Conservation (phyloP, 1,140 invertebrate species). For the Homalodisca vitripennis region DNA sequence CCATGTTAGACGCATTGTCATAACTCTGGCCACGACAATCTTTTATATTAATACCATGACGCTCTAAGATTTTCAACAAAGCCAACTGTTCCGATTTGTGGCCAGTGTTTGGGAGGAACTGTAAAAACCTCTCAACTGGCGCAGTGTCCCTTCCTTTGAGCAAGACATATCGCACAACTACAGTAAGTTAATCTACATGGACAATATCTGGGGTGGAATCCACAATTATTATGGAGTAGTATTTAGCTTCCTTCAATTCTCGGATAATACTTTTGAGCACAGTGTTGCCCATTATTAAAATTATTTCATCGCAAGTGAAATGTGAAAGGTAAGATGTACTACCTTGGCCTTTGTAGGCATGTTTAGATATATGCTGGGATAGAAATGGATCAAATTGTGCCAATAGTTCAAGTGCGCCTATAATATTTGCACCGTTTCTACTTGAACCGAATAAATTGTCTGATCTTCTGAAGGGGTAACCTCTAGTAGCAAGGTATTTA, state of each 20-base stretch:
- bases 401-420: constrained; percentile 12
- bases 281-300: constrained; percentile 9
- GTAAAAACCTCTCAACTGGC: neutral
- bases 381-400: constrained; percentile 39
- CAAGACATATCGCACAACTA: neutral
- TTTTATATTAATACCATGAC: constrained; percentile 15
- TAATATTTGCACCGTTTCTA: constrained; percentile 20
- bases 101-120: neutral
- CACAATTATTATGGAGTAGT: neutral
- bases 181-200: neutral
- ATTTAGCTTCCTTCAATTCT: neutral
- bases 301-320: constrained; percentile 4
- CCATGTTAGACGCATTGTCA: constrained; percentile 42
- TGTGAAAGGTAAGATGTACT: constrained; percentile 32
- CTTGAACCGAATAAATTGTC: constrained; percentile 30
- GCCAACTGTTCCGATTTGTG: neutral
- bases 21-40: constrained; percentile 41
- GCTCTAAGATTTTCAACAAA: neutral
- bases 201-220: neutral
- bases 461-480: constrained; percentile 31
- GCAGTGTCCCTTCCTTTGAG: neutral
- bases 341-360: constrained; percentile 32
- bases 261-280: neutral
- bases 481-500: constrained; percentile 33
- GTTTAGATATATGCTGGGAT: constrained; percentile 32